Percentiles rank a stretch among this genome's conserved stretches.
phyloP scores from a whole-genome alignment of 2,888 invertebrate species.

The Omphaloscelis lunosa region DNA sequence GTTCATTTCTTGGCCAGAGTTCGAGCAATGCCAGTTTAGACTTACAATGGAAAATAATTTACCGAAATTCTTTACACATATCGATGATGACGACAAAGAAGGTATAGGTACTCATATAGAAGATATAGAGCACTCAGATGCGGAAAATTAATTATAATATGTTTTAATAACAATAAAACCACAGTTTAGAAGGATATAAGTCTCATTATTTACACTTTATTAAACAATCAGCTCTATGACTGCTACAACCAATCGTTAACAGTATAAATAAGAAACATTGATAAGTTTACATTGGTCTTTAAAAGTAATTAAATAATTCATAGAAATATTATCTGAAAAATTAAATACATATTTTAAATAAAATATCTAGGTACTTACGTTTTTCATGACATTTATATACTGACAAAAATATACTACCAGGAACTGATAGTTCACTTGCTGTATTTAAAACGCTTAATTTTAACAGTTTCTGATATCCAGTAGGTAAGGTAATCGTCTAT shows the following conservation, averaged over 20 bases:
- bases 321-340: slow-evolving; percentile 47
- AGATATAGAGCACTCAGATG: slow-evolving; percentile 80
- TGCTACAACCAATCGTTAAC: slow-evolving; percentile 52
- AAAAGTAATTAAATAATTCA: slow-evolving; percentile 45
- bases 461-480: slow-evolving; percentile 24
- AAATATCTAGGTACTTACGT: slow-evolving; percentile 50
- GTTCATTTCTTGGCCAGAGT: slow-evolving; percentile 92
- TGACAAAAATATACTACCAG: slow-evolving; percentile 61
- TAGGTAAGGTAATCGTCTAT: slow-evolving; percentile 23
- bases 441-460: slow-evolving; percentile 23
- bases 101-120: slow-evolving; percentile 78
- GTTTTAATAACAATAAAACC: slow-evolving; percentile 70
- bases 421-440: slow-evolving; percentile 38
- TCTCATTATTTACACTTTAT: slow-evolving; percentile 76
- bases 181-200: slow-evolving; percentile 75
- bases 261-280: slow-evolving; percentile 41
- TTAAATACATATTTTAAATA: slow-evolving; percentile 46
- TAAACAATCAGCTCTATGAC: slow-evolving; percentile 63
- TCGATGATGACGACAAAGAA: slow-evolving; percentile 82
- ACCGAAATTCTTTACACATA: slow-evolving; percentile 82
- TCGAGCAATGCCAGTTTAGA: slow-evolving; percentile 91
- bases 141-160: slow-evolving; percentile 69
- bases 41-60: slow-evolving; percentile 92
- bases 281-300: slow-evolving; percentile 42
- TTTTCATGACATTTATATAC: slow-evolving; percentile 62